Conservation (phyloP, 2,113 vertebrate species). For the Indicator indicator region DNA sequence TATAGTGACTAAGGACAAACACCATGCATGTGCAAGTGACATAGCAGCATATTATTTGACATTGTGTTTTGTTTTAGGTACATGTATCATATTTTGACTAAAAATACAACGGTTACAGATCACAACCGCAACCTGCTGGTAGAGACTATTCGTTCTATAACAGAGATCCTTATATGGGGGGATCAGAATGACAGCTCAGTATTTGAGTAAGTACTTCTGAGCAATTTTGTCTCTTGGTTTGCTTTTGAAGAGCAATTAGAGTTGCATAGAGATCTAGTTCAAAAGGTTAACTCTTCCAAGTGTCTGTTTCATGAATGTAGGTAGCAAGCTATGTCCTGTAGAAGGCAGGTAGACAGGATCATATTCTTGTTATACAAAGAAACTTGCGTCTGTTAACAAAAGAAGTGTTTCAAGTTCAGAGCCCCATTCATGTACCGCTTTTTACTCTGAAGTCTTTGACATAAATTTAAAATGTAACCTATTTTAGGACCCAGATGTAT, state of each 20-base stretch:
- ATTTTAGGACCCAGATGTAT: background rate
- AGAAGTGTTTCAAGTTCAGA: background rate
- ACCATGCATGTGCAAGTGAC: background rate
- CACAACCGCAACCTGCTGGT: slow-evolving; percentile 96
- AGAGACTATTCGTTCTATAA: slow-evolving; percentile 97
- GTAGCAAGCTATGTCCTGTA: background rate
- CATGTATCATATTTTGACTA: slow-evolving; percentile 94
- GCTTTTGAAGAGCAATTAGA: background rate
- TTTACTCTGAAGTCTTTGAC: background rate
- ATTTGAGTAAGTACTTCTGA: slow-evolving; percentile 88
- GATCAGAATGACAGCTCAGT: slow-evolving; percentile 99
- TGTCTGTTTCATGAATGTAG: background rate
- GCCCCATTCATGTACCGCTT: background rate
- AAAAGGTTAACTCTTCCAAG: background rate
- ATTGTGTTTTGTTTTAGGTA: slow-evolving; percentile 78
- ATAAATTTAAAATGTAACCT: background rate
- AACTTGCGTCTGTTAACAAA: background rate
- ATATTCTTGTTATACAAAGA: background rate
- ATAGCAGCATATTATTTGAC: background rate
- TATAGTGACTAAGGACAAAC: background rate
- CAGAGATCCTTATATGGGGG: slow-evolving; percentile 98
- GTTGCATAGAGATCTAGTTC: background rate
- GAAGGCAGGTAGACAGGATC: background rate
- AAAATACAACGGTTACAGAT: slow-evolving; percentile 98
- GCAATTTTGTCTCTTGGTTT: background rate